phyloP scores from a whole-genome alignment of 2,888 invertebrate genomes.

The Opisthograptis luteolata region DNA sequence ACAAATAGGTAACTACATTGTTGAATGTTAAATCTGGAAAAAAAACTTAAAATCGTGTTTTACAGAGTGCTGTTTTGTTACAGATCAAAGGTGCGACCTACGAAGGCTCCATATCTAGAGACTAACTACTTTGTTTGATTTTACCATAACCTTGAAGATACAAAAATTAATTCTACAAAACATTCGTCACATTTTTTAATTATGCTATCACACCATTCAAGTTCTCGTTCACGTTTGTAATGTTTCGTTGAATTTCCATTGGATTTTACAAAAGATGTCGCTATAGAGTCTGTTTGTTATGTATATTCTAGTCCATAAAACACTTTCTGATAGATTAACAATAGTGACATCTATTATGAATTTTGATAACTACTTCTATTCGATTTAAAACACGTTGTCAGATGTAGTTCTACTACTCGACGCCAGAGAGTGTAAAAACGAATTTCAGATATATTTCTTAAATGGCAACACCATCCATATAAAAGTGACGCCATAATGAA shows the following conservation, averaged over 20 bases:
- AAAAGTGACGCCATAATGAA: conserved; percentile 59
- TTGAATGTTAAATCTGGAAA: conserved; percentile 55
- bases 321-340: neutral
- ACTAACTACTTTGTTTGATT: too few relatives aligned
- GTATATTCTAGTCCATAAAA: too few relatives aligned
- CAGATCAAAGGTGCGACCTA: too few relatives aligned
- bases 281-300: neutral
- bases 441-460: conserved; percentile 21
- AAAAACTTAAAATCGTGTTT: conserved; percentile 55
- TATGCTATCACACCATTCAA: too few relatives aligned
- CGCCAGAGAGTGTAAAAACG: conserved; percentile 43
- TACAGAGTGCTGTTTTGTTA: too few relatives aligned
- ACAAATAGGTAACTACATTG: conserved; percentile 64
- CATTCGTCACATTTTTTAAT: too few relatives aligned
- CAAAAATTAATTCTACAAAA: too few relatives aligned
- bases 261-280: neutral
- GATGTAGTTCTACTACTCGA: conserved; percentile 33
- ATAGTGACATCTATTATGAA: conserved; percentile 36
- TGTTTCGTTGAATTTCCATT: too few relatives aligned
- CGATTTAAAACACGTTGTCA: neutral
- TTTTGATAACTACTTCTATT: neutral
- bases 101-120: too few relatives aligned
- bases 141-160: too few relatives aligned
- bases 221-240: too few relatives aligned
- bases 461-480: conserved; percentile 66